Conservation (phyloP, 1,140 invertebrate genomes). For the Yoshiicerus persimilis region DNA sequence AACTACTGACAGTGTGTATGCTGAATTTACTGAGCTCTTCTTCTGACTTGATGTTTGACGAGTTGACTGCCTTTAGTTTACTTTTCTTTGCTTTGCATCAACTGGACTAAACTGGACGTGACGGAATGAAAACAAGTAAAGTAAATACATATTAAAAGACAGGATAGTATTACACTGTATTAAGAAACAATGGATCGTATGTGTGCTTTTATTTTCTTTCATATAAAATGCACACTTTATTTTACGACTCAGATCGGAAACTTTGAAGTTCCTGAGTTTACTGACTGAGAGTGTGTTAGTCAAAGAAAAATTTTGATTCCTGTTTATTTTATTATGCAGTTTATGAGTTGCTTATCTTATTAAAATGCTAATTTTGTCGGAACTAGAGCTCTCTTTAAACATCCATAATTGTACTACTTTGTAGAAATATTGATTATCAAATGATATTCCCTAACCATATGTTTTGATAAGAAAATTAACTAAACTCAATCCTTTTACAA, state of each 20-base stretch:
- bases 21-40: background rate
- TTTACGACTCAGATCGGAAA: background rate
- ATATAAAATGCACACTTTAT: conserved; percentile 1
- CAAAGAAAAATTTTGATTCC: conserved; percentile 1
- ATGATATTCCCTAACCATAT: background rate
- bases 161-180: background rate
- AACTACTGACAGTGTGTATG: too few species aligned
- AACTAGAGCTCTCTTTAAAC: background rate
- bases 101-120: background rate
- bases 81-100: background rate
- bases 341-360: conserved; percentile 20
- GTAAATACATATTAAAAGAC: background rate
- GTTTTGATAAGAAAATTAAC: conserved; percentile 1
- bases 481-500: background rate
- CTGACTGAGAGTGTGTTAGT: background rate
- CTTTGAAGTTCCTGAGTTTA: background rate
- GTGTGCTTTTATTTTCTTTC: background rate
- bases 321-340: conserved; percentile 10
- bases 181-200: background rate
- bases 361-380: conserved; percentile 20
- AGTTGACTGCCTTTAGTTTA: background rate
- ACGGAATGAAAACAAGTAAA: background rate
- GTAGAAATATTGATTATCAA: conserved; percentile 3
- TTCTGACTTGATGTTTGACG: background rate
- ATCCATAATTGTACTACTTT: background rate